Conservation (phyloP, 1,140 invertebrate genomes). For the Drosophila guanche region DNA sequence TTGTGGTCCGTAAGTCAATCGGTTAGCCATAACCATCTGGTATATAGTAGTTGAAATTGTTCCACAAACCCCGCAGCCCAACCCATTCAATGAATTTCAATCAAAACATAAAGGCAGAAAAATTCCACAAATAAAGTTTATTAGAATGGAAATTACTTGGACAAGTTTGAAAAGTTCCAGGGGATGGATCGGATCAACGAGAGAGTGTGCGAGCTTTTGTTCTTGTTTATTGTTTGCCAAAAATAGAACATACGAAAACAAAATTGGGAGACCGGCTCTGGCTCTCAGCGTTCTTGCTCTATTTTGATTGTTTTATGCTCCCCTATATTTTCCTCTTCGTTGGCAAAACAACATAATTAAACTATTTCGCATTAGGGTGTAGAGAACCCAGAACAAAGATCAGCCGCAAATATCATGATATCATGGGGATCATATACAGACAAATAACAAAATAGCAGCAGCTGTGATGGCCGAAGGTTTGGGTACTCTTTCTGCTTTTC, state of each 20-base stretch:
- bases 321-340: conserved; percentile 2
- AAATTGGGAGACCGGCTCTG: neutral
- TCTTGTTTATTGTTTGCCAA: conserved; percentile 38
- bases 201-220: neutral
- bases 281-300: neutral
- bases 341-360: conserved; percentile 74
- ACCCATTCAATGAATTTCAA: conserved; percentile 62
- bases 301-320: too few relatives aligned
- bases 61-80: conserved; percentile 29
- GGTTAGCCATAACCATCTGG: conserved; percentile 21
- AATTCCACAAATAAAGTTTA: conserved; percentile 56
- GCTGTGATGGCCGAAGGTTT: neutral
- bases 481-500: neutral
- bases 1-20: conserved; percentile 60
- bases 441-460: conserved; percentile 1
- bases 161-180: conserved; percentile 32
- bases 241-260: conserved; percentile 38
- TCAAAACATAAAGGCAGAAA: conserved; percentile 54
- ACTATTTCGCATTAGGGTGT: conserved; percentile 55
- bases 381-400: conserved; percentile 6
- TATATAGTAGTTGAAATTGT: conserved; percentile 44
- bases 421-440: conserved; percentile 3
- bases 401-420: conserved; percentile 33
- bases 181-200: neutral
- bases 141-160: conserved; percentile 31